These are phyloP conservation scores for Ectropis crepuscularia DNA, from an alignment of 2,888 invertebrate genomes.

Conservation along the genomic window DNA sequence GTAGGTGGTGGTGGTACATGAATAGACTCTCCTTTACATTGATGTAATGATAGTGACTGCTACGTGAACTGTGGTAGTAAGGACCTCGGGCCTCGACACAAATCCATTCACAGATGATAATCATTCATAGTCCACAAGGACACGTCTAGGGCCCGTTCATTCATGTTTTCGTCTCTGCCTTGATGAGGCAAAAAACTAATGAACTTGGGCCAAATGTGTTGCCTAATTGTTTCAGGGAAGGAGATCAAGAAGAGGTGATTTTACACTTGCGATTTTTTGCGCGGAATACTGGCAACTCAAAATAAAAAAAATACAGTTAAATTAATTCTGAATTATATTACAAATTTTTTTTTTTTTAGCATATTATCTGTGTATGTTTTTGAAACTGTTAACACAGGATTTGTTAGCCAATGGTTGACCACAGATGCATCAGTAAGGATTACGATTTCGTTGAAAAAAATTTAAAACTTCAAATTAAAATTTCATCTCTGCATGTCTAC, in stretches of 20 bases:
- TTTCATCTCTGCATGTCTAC: no score
- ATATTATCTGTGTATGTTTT: no score
- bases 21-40: constrained; percentile 11
- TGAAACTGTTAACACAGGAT: no score
- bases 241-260: constrained; percentile 17
- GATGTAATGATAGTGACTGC: constrained; percentile 30
- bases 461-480: no score
- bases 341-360: no score
- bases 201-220: constrained; percentile 65
- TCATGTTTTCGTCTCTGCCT: constrained; percentile 56
- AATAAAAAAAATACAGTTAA: not conserved
- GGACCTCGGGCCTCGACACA: constrained; percentile 46
- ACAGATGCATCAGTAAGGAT: no score
- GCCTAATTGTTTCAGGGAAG: constrained; percentile 37
- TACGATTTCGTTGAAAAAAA: no score
- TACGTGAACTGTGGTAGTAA: constrained; percentile 40
- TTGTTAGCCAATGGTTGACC: no score
- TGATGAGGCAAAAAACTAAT: constrained; percentile 60
- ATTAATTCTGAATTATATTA: no score
- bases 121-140: constrained; percentile 67
- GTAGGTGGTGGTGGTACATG: constrained; percentile 14
- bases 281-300: not conserved
- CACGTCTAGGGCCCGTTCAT: constrained; percentile 63
- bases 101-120: constrained; percentile 63
- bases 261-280: constrained; percentile 15